Percentiles rank a stretch among this genome's conserved stretches.
Evolutionary conservation across 2,888 invertebrate genomes (phyloP).

Genomic region (Brachyptera putata): DNA sequence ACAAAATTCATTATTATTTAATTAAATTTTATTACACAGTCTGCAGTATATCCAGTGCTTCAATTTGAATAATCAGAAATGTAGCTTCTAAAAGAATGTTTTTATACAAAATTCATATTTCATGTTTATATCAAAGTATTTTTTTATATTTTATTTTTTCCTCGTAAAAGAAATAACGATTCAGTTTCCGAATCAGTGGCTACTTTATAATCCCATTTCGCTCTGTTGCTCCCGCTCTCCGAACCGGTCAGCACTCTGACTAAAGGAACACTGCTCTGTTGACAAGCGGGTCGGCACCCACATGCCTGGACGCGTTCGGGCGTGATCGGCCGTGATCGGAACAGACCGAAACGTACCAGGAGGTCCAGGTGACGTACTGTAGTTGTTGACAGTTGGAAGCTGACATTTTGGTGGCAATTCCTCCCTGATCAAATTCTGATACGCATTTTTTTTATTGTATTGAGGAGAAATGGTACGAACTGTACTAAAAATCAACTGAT

Average conservation of each 20-base stretch:
- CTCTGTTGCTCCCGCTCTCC: conserved; percentile 4
- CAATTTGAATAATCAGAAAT: conserved; percentile 12
- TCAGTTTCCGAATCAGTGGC: conserved; percentile 30
- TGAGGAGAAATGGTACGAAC: no score
- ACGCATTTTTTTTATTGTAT: no score
- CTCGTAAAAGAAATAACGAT: conserved; percentile 29
- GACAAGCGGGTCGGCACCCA: no score
- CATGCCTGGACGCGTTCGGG: no score
- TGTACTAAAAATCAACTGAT: no score
- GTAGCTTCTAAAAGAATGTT: background rate
- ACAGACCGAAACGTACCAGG: no score
- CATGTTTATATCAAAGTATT: conserved; percentile 5
- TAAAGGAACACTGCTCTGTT: no score
- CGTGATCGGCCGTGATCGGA: no score
- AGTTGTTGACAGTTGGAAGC: no score
- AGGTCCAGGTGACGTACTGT: no score
- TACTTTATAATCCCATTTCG: conserved; percentile 27
- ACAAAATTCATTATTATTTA: conserved; percentile 13
- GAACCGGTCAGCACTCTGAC: background rate
- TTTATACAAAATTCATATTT: conserved; percentile 4
- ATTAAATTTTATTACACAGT: background rate
- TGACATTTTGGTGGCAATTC: no score
- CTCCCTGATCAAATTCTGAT: no score
- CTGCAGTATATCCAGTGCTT: background rate
- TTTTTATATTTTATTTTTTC: conserved; percentile 9